A percentile compares a stretch with the other conserved stretches of the same genome.
These are phyloP conservation scores for human (Homo sapiens) DNA, from an alignment of 2,113 vertebrate genomes.

Conservation along the genomic window DNA sequence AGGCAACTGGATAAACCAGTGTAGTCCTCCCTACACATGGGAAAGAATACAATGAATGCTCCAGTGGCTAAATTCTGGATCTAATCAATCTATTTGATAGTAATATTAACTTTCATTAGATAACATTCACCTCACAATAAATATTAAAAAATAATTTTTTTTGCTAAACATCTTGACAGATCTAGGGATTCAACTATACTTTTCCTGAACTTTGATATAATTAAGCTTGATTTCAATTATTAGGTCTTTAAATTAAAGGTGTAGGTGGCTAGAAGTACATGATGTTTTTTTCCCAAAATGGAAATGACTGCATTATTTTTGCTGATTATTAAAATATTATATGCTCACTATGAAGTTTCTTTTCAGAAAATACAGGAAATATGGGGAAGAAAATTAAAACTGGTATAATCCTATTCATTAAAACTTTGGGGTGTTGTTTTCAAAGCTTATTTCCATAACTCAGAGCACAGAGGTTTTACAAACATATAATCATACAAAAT, in stretches of 20 bases:
- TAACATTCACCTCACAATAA: conserved; percentile 6
- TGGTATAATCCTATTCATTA: conserved; percentile 1
- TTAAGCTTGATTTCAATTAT: not conserved
- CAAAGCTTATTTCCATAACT: conserved; percentile 39
- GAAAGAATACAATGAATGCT: not conserved
- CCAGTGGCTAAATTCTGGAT: not conserved
- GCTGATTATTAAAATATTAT: conserved; percentile 21
- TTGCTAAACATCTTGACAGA: not conserved
- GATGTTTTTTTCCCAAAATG: not conserved
- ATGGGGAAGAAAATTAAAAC: conserved; percentile 36
- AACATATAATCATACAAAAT: not conserved
- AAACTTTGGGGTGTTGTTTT: not conserved
- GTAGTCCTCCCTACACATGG: not conserved
- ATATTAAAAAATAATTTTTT: not conserved
- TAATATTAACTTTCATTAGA: not conserved
- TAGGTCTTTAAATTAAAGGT: conserved; percentile 9
- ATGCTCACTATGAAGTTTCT: not conserved
- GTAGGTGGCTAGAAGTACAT: not conserved
- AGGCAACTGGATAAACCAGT: not conserved
- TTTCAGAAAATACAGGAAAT: not conserved
- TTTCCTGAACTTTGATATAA: conserved; percentile 38
- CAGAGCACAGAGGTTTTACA: not conserved
- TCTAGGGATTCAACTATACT: not conserved
- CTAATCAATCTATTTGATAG: not conserved
- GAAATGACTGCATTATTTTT: not conserved